Evolutionary conservation across 2,888 invertebrate genomes (phyloP).

Genomic region (Aelia acuminata): DNA sequence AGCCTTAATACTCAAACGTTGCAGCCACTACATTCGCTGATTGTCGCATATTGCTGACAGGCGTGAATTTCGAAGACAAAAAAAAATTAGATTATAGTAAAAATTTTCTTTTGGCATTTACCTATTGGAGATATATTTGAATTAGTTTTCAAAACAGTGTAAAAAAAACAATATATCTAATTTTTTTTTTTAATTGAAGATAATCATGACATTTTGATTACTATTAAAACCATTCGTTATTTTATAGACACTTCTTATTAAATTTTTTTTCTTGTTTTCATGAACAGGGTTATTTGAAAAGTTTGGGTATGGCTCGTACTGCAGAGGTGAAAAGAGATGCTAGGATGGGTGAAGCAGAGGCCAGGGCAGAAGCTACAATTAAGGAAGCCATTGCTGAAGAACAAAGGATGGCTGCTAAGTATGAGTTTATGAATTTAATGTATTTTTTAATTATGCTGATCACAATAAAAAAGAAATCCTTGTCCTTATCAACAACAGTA

Average conservation of each 20-base stretch:
- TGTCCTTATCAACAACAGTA: background rate
- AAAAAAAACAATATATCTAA: too few species aligned
- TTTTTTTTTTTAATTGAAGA: background rate
- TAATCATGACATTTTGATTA: conserved; percentile 1
- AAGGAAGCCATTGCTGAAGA: conserved; percentile 97
- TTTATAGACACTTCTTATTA: background rate
- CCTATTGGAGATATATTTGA: too few species aligned
- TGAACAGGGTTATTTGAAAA: conserved; percentile 86
- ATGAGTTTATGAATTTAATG: conserved; percentile 16
- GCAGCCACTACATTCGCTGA: too few species aligned
- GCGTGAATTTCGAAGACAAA: too few species aligned
- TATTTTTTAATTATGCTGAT: background rate
- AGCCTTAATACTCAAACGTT: too few species aligned
- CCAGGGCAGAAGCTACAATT: conserved; percentile 90
- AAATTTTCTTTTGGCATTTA: too few species aligned
- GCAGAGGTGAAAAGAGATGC: conserved; percentile 97
- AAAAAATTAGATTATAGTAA: too few species aligned
- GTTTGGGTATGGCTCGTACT: conserved; percentile 94
- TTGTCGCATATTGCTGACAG: too few species aligned
- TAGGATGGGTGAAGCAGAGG: conserved; percentile 96
- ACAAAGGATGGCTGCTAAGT: conserved; percentile 92
- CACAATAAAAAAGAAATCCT: background rate
- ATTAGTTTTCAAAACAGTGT: too few species aligned
- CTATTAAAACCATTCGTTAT: background rate
- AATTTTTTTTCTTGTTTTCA: conserved; percentile 49